These are phyloP conservation scores for Lepidocyrtinus sp. DNA, from an alignment of 2,888 invertebrate species.

Conservation along the genomic window DNA sequence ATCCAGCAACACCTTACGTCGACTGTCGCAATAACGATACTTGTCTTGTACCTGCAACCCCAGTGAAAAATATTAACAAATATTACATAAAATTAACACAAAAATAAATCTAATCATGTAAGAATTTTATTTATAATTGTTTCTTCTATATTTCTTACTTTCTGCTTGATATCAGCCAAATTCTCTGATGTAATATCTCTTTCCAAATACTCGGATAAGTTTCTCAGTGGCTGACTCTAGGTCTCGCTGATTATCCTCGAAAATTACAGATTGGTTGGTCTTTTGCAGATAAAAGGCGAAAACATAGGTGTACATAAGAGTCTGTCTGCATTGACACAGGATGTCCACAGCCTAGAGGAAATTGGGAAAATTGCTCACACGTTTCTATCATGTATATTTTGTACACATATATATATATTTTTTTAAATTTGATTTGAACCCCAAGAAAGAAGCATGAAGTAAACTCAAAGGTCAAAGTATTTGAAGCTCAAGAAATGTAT, in stretches of 20 bases:
- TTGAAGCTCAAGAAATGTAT: neutral
- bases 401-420: no score
- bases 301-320: conserved; percentile 99
- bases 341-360: conserved; percentile 87
- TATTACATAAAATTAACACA: neutral
- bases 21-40: conserved; percentile 95
- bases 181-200: conserved; percentile 98
- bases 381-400: no score
- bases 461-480: neutral
- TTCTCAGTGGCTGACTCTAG: conserved; percentile 98
- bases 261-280: conserved; percentile 99
- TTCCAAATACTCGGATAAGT: conserved; percentile 97
- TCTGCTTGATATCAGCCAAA: conserved; percentile 97
- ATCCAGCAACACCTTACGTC: conserved; percentile 94
- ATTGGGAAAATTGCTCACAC: no score
- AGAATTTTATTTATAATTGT: conserved; percentile 19
- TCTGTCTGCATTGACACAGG: conserved; percentile 96
- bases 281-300: conserved; percentile 98
- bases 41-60: conserved; percentile 69
- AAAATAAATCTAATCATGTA: conserved; percentile 14
- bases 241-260: conserved; percentile 98
- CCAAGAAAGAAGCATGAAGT: neutral
- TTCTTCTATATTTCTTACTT: conserved; percentile 87
- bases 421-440: neutral
- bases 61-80: neutral